Conservation (phyloP, 2,113 vertebrate genomes). For the Halcyon senegalensis region DNA sequence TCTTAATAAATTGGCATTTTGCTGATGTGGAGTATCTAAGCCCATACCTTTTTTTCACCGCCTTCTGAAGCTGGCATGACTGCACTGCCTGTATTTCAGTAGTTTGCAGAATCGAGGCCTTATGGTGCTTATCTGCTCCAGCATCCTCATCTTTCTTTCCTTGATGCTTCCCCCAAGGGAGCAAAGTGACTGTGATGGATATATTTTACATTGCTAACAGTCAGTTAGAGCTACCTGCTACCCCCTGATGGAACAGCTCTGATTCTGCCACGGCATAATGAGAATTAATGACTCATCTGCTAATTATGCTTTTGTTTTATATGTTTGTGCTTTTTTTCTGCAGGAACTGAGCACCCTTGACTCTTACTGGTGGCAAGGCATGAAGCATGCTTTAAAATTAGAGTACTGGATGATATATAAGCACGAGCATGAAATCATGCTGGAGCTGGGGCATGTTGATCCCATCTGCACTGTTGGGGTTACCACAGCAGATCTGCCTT, state of each 20-base stretch:
- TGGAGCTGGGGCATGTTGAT: neutral
- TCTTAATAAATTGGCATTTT: slow-evolving; percentile 19
- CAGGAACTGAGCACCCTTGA: neutral
- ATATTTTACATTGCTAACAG: neutral
- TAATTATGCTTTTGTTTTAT: slow-evolving; percentile 9
- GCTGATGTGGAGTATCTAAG: neutral
- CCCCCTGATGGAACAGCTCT: neutral
- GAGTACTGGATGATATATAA: neutral
- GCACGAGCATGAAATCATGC: neutral
- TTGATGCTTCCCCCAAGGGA: neutral
- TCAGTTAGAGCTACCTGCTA: neutral
- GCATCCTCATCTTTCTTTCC: neutral
- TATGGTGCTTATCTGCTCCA: neutral
- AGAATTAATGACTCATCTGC: slow-evolving; percentile 21
- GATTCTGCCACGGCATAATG: neutral
- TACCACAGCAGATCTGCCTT: neutral
- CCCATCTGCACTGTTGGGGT: neutral
- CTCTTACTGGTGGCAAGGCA: neutral
- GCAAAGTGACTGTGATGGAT: neutral
- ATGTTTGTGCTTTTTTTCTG: neutral
- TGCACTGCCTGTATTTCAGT: neutral
- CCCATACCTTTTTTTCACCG: neutral
- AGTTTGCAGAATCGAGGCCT: neutral
- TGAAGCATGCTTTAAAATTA: slow-evolving; percentile 17
- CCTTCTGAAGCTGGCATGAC: neutral